Evolutionary conservation across 2,797 vertebrate species (phyloP).

Genomic region (Rhinichthys osculus): DNA sequence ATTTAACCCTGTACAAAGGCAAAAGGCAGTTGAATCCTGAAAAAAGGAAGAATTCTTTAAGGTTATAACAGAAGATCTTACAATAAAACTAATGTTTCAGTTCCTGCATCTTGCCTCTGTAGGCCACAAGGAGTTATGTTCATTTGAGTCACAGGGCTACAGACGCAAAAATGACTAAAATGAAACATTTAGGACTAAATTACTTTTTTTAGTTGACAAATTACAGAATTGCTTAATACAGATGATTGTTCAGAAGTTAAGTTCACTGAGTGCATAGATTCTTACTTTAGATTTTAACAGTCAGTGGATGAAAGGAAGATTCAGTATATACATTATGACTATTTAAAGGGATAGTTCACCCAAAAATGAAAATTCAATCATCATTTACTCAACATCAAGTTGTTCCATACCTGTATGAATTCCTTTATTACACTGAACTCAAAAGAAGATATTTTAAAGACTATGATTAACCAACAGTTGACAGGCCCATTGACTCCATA

Average conservation of each 20-base stretch:
- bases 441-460: neutral
- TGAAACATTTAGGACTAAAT: neutral
- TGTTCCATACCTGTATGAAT: neutral
- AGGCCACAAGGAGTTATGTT: conserved; percentile 5
- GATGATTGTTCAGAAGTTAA: neutral
- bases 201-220: neutral
- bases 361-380: neutral
- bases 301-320: neutral
- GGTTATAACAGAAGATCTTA: neutral
- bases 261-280: neutral
- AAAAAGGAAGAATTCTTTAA: neutral
- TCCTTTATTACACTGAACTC: neutral
- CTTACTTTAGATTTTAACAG: neutral
- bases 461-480: neutral
- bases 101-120: conserved; percentile 10
- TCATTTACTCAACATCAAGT: neutral
- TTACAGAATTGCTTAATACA: neutral
- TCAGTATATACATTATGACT: neutral
- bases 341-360: neutral
- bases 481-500: neutral
- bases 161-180: neutral
- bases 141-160: conserved; percentile 11
- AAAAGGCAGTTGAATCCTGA: conserved; percentile 28
- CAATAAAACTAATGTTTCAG: neutral
- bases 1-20: conserved; percentile 32